These are phyloP conservation scores for Anguilla rostrata DNA, from an alignment of 2,113 vertebrate genomes.

Conservation along the genomic window DNA sequence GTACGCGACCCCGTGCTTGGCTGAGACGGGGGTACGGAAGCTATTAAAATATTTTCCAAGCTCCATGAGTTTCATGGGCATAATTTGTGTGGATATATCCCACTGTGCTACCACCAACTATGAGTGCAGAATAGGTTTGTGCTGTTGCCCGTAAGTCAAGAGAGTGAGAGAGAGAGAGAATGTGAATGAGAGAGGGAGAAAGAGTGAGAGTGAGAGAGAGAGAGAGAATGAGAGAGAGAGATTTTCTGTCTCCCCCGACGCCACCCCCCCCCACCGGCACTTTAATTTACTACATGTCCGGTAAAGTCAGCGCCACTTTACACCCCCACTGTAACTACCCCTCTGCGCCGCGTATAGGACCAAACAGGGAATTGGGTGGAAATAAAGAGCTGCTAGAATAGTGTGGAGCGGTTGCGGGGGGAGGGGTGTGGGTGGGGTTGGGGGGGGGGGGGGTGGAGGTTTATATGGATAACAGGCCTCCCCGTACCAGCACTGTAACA, in stretches of 20 bases:
- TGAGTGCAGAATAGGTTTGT: slow-evolving; percentile 62
- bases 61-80: slow-evolving; percentile 69
- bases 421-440: slow-evolving; percentile 17
- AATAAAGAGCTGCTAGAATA: not conserved
- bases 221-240: slow-evolving; percentile 17
- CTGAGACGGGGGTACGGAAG: slow-evolving; percentile 54
- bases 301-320: slow-evolving; percentile 70
- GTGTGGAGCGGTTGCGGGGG: slow-evolving; percentile 30
- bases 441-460: slow-evolving; percentile 10
- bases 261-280: slow-evolving; percentile 61
- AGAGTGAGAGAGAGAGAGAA: slow-evolving; percentile 35
- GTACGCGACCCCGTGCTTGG: slow-evolving; percentile 58
- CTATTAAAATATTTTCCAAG: slow-evolving; percentile 75
- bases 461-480: not conserved
- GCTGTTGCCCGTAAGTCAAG: slow-evolving; percentile 52
- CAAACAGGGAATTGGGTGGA: slow-evolving; percentile 42
- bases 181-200: slow-evolving; percentile 59
- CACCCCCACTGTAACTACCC: slow-evolving; percentile 71
- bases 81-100: slow-evolving; percentile 73
- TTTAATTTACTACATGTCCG: slow-evolving; percentile 73
- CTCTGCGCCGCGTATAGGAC: slow-evolving; percentile 70
- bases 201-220: slow-evolving; percentile 47
- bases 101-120: slow-evolving; percentile 70
- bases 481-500: no score
- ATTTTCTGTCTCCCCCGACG: slow-evolving; percentile 53